Base-by-base conservation (phyloP, 2,888 invertebrate genomes). In the Augiades crinisus region DNA sequence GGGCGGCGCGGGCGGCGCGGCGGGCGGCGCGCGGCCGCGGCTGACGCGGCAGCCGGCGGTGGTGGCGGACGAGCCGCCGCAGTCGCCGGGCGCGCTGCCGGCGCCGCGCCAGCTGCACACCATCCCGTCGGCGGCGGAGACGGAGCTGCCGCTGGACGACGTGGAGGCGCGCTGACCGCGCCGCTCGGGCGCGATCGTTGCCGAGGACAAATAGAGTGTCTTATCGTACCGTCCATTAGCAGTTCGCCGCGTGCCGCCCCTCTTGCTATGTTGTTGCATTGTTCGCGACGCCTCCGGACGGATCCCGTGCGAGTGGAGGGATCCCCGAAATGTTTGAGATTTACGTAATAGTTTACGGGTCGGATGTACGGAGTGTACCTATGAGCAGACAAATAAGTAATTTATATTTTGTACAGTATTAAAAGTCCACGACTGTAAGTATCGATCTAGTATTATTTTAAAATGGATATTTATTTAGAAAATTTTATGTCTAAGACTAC, bases 21-120 rank as follows among this genome's bases (percentile, higher is more conserved):
- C 95, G 92, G 84, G 95, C 40, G 95, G 94, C 70, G 93, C 93
- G 13, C 93, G 92, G 53, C 63, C 64, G 45, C 61, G 63, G 12
- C 61, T 62, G 41, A 59, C 0, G 95, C 95, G 96, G 5, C 96
- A 96, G 78, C 92, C 94, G 63, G 96, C 96, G 8, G 91, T 96
- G 54, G 93, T 94, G 68, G 95, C 94, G 67, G 95, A 95, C 58
- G 95, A 95, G 69, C 92, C 93, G 38, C 92, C 92, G 6, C 90
- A 79, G 41, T 22, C 92, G 90, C 54, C 90, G 93, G 62, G 55
- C 40, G 62, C 66, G 61, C 68, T 69, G 63, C 62, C 72, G 47
- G 63, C 73, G 36, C 75, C 79, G 65, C 79, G 81, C 22, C 73
- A 60, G 55, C 69, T 82, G 70, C 78, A 79, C 67, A 83, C 84